phyloP scores from a whole-genome alignment of 2,888 invertebrate species.

The Eurois occulta region DNA sequence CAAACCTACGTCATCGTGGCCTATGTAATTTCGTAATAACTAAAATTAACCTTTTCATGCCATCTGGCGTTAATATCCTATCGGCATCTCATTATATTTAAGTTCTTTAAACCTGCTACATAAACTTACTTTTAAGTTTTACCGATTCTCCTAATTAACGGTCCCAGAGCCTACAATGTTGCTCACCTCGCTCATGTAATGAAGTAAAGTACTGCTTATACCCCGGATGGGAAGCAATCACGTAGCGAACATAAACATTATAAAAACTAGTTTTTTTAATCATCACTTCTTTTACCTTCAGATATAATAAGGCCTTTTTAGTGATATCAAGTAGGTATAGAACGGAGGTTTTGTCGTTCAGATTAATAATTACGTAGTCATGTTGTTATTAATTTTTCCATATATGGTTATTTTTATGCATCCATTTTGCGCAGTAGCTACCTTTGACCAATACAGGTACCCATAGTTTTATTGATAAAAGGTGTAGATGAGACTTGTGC shows the following conservation, averaged over 20 bases:
- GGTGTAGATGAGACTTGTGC: not conserved
- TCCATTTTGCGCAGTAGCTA: not conserved
- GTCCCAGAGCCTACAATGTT: not conserved
- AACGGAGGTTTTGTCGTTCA: not conserved
- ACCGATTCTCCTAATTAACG: constrained; percentile 41
- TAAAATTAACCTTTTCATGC: not conserved
- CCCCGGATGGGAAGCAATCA: constrained; percentile 39
- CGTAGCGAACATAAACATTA: constrained; percentile 14
- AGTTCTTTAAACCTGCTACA: constrained; percentile 1
- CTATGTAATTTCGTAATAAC: not conserved
- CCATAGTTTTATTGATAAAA: not conserved
- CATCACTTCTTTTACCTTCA: constrained; percentile 25
- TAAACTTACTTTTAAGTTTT: constrained; percentile 16
- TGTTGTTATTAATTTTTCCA: not conserved
- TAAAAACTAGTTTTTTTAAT: constrained; percentile 25
- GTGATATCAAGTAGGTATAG: constrained; percentile 11
- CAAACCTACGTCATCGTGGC: not conserved
- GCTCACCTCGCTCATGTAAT: constrained; percentile 44
- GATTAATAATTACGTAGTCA: not conserved
- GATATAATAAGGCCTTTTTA: not conserved
- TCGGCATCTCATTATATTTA: constrained; percentile 18
- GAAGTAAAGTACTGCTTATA: not conserved
- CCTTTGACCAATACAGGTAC: not conserved
- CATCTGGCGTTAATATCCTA: not conserved
- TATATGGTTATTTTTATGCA: not conserved